Percentiles rank a stretch among this genome's conserved stretches.
These are phyloP conservation scores for Epinephelus lanceolatus DNA, from an alignment of 2,113 vertebrate species.

Conservation along the genomic window DNA sequence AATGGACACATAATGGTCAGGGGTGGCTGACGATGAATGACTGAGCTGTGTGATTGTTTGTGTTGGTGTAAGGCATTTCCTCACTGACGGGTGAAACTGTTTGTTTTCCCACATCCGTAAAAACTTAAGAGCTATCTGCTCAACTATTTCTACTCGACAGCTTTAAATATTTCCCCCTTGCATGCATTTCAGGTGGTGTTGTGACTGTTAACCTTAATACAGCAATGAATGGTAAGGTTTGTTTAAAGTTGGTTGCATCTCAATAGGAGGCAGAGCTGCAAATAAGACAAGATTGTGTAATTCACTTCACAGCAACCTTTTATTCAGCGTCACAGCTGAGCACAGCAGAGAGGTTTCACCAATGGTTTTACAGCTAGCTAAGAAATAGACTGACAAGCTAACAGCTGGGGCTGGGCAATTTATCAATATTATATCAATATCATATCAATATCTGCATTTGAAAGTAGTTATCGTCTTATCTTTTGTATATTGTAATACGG, in stretches of 20 bases:
- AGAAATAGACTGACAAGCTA: not conserved
- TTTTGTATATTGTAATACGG: too few relatives aligned
- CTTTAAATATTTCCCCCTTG: not conserved
- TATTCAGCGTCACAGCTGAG: not conserved
- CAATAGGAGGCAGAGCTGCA: slow-evolving; percentile 16
- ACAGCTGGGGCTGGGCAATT: not conserved
- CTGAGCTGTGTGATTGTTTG: slow-evolving; percentile 36
- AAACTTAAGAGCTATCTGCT: slow-evolving; percentile 3
- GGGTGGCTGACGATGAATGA: slow-evolving; percentile 26
- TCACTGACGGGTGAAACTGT: slow-evolving; percentile 2
- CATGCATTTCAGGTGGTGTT: not conserved
- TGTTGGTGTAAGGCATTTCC: slow-evolving; percentile 33
- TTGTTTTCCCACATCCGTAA: slow-evolving; percentile 47
- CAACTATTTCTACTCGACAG: not conserved
- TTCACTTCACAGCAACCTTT: not conserved
- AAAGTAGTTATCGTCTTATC: too few relatives aligned
- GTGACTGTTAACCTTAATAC: not conserved
- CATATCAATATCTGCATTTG: too few relatives aligned
- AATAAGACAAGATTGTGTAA: slow-evolving; percentile 21
- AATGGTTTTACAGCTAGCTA: not conserved
- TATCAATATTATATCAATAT: too few relatives aligned
- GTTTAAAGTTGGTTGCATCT: slow-evolving; percentile 26
- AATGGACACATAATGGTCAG: slow-evolving; percentile 50
- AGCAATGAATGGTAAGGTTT: not conserved
- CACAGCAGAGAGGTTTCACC: not conserved